A percentile compares a stretch with the other conserved stretches of the same genome.
Conservation (phyloP, 2,888 invertebrate species). For the Dasysyrphus albostriatus region DNA sequence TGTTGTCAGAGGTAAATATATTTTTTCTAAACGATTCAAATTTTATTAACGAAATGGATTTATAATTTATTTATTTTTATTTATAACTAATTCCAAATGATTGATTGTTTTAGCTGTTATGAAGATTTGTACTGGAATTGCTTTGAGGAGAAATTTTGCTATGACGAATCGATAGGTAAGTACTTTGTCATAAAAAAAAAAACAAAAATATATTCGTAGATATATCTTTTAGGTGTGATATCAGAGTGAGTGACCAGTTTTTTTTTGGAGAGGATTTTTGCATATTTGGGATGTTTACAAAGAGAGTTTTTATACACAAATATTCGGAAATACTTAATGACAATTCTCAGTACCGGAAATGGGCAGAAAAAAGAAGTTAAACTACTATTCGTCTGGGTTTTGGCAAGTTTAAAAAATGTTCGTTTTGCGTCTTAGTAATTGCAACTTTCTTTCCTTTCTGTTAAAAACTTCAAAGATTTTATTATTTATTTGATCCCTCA, state of each 20-base stretch:
- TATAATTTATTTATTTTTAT: conserved; percentile 25
- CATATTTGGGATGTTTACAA: not conserved
- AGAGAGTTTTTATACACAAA: not conserved
- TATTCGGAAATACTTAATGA: not conserved
- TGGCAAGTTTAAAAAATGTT: not conserved
- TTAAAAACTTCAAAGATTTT: too few relatives aligned
- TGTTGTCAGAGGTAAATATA: conserved; percentile 82
- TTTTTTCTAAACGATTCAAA: not conserved
- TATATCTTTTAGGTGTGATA: not conserved
- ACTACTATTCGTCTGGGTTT: not conserved
- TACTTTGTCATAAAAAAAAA: not conserved
- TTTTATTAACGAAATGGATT: not conserved
- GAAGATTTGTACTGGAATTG: conserved; percentile 90
- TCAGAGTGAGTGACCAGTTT: not conserved
- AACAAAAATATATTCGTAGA: not conserved
- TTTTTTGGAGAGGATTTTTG: not conserved
- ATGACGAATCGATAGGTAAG: conserved; percentile 88
- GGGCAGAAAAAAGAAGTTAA: not conserved
- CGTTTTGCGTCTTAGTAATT: too few relatives aligned
- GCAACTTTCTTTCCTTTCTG: too few relatives aligned
- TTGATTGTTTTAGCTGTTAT: conserved; percentile 85
- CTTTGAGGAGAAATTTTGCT: conserved; percentile 89
- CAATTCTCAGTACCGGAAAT: not conserved
- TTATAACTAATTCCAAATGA: conserved; percentile 56
- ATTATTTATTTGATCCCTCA: too few relatives aligned